Evolutionary conservation across 2,113 vertebrate species (phyloP).

Genomic region (Pseudonaja textilis): DNA sequence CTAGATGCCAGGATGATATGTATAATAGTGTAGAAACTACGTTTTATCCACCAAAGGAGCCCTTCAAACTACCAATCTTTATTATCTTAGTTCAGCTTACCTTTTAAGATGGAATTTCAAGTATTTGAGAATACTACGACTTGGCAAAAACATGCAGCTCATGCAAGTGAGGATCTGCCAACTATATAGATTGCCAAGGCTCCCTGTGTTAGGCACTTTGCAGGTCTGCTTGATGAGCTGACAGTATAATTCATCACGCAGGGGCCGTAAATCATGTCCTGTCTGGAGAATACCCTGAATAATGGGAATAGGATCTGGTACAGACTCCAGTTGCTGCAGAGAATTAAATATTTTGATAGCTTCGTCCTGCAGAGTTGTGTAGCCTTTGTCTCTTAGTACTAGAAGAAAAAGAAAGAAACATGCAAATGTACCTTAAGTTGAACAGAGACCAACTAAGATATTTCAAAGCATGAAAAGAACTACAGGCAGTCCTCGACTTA

Average conservation of each 20-base stretch:
- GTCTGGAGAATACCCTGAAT: slow-evolving; percentile 92
- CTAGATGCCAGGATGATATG: background rate
- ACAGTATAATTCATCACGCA: slow-evolving; percentile 94
- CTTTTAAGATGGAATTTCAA: slow-evolving; percentile 96
- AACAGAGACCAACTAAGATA: background rate
- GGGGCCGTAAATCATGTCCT: slow-evolving; percentile 84
- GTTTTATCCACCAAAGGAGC: background rate
- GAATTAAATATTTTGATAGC: slow-evolving; percentile 92
- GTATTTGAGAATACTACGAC: slow-evolving; percentile 87
- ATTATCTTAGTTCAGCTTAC: slow-evolving; percentile 58
- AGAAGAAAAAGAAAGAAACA: slow-evolving; percentile 9
- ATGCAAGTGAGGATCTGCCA: slow-evolving; percentile 92
- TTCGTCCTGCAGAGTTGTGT: slow-evolving; percentile 90
- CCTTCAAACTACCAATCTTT: background rate
- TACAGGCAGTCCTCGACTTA: background rate
- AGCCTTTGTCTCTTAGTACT: slow-evolving; percentile 84
- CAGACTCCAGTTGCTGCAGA: slow-evolving; percentile 90
- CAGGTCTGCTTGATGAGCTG: slow-evolving; percentile 96
- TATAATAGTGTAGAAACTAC: background rate
- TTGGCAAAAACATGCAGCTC: slow-evolving; percentile 87
- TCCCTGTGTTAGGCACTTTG: slow-evolving; percentile 78
- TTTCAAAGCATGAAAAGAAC: background rate
- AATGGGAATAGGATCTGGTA: slow-evolving; percentile 83
- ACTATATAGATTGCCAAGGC: slow-evolving; percentile 79
- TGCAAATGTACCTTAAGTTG: background rate